A percentile compares a stretch with the other conserved stretches of the same genome.
phyloP scores from a whole-genome alignment of 2,888 invertebrate genomes.

The Leptopterna dolabrata region DNA sequence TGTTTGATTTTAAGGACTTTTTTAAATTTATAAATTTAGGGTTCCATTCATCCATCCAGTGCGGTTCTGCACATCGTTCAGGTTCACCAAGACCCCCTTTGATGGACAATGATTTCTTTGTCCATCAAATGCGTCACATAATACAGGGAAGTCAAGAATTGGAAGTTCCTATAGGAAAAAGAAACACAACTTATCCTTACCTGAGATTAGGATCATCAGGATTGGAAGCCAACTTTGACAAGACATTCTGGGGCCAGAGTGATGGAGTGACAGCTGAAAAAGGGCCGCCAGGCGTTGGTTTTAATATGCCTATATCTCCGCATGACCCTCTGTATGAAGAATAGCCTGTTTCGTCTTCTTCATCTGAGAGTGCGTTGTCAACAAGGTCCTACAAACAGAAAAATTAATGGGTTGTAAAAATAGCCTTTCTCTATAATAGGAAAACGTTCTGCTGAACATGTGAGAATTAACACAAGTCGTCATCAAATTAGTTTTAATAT shows the following conservation, averaged over 20 bases:
- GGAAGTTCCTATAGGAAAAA: background rate
- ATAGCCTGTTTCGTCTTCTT: constrained; percentile 68
- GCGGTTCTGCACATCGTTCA: too few relatives aligned
- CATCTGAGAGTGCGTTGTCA: constrained; percentile 83
- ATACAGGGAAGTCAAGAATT: too few relatives aligned
- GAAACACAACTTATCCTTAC: background rate
- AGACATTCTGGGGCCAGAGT: constrained; percentile 86
- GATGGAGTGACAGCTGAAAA: constrained; percentile 95
- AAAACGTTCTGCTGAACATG: too few relatives aligned
- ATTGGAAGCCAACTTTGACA: constrained; percentile 25
- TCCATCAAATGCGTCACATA: too few relatives aligned
- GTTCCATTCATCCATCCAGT: too few relatives aligned
- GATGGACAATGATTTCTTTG: too few relatives aligned
- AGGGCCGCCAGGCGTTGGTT: constrained; percentile 86
- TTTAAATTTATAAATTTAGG: too few relatives aligned
- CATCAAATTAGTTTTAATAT: too few relatives aligned
- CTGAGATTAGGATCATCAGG: constrained; percentile 46
- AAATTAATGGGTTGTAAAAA: background rate
- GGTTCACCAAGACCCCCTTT: too few relatives aligned
- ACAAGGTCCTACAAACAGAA: constrained; percentile 75
- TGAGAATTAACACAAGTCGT: too few relatives aligned
- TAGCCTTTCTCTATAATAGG: too few relatives aligned
- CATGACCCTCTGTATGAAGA: constrained; percentile 54
- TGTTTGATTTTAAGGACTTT: too few relatives aligned
- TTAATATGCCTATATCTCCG: constrained; percentile 70